Conservation (phyloP, 2,113 vertebrate species). For the Conger conger region DNA sequence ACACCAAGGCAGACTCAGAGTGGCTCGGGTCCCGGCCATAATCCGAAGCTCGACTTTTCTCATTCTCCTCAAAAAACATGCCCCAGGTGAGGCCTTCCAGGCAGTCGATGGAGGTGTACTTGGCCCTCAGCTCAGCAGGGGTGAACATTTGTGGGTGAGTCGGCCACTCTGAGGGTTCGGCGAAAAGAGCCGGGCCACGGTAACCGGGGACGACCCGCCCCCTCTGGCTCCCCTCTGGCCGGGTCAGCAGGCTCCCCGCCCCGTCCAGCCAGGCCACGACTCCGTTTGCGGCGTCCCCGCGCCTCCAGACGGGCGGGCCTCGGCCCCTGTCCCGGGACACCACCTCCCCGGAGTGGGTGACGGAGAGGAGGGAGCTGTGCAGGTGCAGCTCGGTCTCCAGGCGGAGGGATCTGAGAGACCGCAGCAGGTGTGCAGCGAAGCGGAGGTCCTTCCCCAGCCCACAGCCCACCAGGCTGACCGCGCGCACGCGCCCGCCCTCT, state of each 20-base stretch:
- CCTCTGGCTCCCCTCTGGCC: constrained; percentile 32
- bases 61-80: constrained; percentile 59
- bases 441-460: constrained; percentile 48
- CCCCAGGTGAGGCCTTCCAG: constrained; percentile 64
- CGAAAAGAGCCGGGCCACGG: constrained; percentile 46
- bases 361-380: constrained; percentile 39
- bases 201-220: constrained; percentile 45
- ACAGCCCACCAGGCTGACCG: constrained; percentile 54
- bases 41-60: constrained; percentile 54
- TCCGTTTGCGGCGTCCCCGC: constrained; percentile 45
- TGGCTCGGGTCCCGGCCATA: constrained; percentile 24
- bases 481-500: constrained; percentile 3
- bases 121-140: constrained; percentile 53
- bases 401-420: constrained; percentile 21
- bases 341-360: constrained; percentile 42
- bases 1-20: constrained; percentile 35
- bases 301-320: constrained; percentile 41
- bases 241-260: constrained; percentile 39
- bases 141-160: constrained; percentile 63
- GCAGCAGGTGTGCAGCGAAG: constrained; percentile 48
- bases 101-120: constrained; percentile 56
- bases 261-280: constrained; percentile 46
- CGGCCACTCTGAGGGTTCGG: constrained; percentile 51
- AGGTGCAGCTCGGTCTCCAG: constrained; percentile 50
- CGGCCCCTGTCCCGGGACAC: constrained; percentile 29